Conservation (phyloP, 2,888 invertebrate species). For the Eucera pruinosa region DNA sequence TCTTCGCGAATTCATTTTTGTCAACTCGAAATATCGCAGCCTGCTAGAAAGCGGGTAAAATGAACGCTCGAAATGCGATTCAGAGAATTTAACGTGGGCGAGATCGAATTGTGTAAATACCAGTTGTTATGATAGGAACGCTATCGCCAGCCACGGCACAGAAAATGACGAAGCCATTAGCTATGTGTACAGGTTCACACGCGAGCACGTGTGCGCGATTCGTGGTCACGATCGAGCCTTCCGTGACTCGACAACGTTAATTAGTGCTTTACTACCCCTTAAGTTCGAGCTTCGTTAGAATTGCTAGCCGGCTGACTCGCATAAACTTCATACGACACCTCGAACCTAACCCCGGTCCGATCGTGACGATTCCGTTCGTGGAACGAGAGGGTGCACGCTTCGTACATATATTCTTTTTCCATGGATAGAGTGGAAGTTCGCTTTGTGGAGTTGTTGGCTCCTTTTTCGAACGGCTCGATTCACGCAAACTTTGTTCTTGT, state of each 20-base stretch:
- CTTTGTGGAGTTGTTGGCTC: too few species aligned
- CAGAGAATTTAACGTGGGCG: constrained; percentile 20
- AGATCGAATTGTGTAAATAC: constrained; percentile 31
- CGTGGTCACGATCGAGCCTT: constrained; percentile 57
- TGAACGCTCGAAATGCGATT: constrained; percentile 22
- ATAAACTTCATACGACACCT: constrained; percentile 46
- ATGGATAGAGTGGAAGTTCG: too few species aligned
- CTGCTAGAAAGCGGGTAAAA: background rate
- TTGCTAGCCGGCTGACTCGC: constrained; percentile 14
- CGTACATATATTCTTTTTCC: too few species aligned
- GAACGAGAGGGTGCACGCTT: background rate
- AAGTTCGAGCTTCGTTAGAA: constrained; percentile 49
- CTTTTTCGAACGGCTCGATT: too few species aligned
- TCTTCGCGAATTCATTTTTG: too few species aligned
- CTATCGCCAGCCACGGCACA: constrained; percentile 33
- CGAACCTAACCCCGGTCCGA: constrained; percentile 20
- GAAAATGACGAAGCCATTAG: constrained; percentile 43
- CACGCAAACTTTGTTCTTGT: too few species aligned
- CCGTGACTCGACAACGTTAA: constrained; percentile 57
- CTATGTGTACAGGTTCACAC: background rate
- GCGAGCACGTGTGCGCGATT: constrained; percentile 22
- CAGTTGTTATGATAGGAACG: constrained; percentile 29
- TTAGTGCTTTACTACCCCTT: constrained; percentile 55
- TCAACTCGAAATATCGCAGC: background rate
- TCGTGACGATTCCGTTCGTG: constrained; percentile 46